Evolutionary conservation across 1,140 invertebrate species (phyloP).

Genomic region (Plodia interpunctella): DNA sequence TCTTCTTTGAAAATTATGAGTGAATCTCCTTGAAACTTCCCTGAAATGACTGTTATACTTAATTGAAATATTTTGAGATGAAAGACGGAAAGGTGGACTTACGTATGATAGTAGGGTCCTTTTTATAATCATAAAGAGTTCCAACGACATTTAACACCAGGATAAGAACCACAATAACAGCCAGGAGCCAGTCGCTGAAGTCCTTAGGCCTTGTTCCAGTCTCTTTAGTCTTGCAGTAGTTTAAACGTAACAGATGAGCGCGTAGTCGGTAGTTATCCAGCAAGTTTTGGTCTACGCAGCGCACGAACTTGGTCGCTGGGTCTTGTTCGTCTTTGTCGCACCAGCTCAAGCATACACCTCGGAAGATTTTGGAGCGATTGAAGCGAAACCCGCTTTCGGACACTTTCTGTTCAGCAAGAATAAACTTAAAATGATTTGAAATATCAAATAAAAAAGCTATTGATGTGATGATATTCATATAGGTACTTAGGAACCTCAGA

Average conservation of each 20-base stretch:
- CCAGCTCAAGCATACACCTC: conserved; percentile 37
- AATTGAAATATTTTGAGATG: no score
- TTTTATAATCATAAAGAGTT: conserved; percentile 34
- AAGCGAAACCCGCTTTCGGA: conserved; percentile 20
- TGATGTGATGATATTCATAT: no score
- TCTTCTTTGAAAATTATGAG: no score
- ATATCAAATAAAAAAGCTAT: no score
- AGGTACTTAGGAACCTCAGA: no score
- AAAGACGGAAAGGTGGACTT: background rate
- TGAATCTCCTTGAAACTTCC: no score
- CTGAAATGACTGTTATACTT: no score
- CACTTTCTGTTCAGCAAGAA: background rate
- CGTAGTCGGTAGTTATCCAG: conserved; percentile 21
- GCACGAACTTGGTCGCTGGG: conserved; percentile 34
- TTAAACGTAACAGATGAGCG: conserved; percentile 21
- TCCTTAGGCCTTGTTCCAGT: conserved; percentile 17
- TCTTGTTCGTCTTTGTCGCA: conserved; percentile 30
- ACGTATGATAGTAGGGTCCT: background rate
- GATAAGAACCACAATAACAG: conserved; percentile 23
- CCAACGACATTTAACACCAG: conserved; percentile 35
- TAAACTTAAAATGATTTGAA: no score
- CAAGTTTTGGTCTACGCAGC: conserved; percentile 31
- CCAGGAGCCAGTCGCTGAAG: conserved; percentile 23
- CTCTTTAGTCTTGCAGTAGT: conserved; percentile 26
- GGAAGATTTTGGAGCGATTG: conserved; percentile 38